phyloP scores from a whole-genome alignment of 2,888 invertebrate genomes.

The Synanthedon tipuliformis region DNA sequence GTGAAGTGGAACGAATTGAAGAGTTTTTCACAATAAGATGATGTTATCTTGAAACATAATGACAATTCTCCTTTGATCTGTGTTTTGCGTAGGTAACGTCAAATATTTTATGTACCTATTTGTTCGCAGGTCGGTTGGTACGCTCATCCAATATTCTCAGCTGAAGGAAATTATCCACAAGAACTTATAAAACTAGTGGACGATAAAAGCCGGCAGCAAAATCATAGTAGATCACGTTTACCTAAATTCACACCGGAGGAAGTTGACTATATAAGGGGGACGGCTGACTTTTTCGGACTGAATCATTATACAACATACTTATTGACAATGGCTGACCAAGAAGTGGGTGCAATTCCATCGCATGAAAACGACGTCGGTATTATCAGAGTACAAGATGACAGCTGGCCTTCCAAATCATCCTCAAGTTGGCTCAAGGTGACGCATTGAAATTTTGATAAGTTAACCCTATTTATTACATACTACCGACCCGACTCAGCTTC shows the following conservation, averaged over 20 bases:
- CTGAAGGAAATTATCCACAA: slow-evolving; percentile 69
- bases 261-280: slow-evolving; percentile 50
- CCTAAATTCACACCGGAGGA: slow-evolving; percentile 68
- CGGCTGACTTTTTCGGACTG: slow-evolving; percentile 62
- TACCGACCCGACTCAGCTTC: too few species aligned
- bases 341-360: slow-evolving; percentile 64
- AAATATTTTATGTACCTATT: background rate
- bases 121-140: slow-evolving; percentile 62
- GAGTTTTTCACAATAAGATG: background rate
- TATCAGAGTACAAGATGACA: slow-evolving; percentile 62
- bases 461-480: background rate
- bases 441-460: background rate
- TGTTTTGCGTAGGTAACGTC: background rate
- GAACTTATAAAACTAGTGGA: slow-evolving; percentile 65
- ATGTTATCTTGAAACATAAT: background rate
- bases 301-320: slow-evolving; percentile 65
- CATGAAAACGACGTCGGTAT: slow-evolving; percentile 74
- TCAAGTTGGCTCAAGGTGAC: slow-evolving; percentile 72
- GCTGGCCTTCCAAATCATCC: slow-evolving; percentile 73
- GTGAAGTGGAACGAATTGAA: slow-evolving; percentile 8
- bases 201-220: slow-evolving; percentile 63
- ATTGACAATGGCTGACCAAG: slow-evolving; percentile 46
- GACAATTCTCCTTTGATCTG: background rate
- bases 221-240: slow-evolving; percentile 65
- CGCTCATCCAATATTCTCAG: slow-evolving; percentile 65